phyloP scores from a whole-genome alignment of 2,888 invertebrate species.

The Aspidapion aeneum region DNA sequence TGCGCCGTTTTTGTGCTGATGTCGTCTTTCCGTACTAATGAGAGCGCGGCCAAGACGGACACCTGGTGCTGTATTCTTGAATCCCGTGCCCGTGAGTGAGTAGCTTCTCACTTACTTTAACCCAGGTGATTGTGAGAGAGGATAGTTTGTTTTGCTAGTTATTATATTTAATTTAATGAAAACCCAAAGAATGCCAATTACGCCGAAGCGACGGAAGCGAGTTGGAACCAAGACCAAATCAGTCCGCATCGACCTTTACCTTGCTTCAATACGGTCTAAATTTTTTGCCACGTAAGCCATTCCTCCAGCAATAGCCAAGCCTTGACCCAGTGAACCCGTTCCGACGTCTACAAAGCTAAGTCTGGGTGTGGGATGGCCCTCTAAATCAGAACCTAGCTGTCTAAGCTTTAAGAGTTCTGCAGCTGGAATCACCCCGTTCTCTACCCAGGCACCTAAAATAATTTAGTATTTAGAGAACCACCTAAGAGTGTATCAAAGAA shows the following conservation, averaged over 20 bases:
- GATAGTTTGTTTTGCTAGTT: slow-evolving; percentile 5
- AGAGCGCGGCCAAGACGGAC: too few relatives aligned
- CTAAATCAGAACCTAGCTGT: slow-evolving; percentile 88
- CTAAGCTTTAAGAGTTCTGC: slow-evolving; percentile 78
- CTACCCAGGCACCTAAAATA: slow-evolving; percentile 77
- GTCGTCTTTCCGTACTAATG: too few relatives aligned
- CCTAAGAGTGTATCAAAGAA: too few relatives aligned
- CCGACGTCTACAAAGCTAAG: slow-evolving; percentile 97
- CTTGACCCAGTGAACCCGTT: slow-evolving; percentile 96
- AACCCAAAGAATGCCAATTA: too few relatives aligned
- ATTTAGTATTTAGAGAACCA: too few relatives aligned
- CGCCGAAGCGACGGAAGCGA: too few relatives aligned
- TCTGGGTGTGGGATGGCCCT: slow-evolving; percentile 98
- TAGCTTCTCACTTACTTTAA: too few relatives aligned
- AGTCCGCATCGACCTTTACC: slow-evolving; percentile 35
- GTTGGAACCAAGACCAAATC: neutral
- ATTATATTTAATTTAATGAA: neutral
- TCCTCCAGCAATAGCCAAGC: slow-evolving; percentile 91
- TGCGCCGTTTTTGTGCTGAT: too few relatives aligned
- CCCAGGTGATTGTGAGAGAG: too few relatives aligned
- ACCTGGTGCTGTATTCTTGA: too few relatives aligned
- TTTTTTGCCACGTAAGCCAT: slow-evolving; percentile 96
- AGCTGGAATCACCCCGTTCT: slow-evolving; percentile 84
- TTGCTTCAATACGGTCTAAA: slow-evolving; percentile 77
- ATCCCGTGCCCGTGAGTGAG: too few relatives aligned